Conservation (phyloP, 1,140 invertebrate genomes). For the Leptonema lineaticorne region DNA sequence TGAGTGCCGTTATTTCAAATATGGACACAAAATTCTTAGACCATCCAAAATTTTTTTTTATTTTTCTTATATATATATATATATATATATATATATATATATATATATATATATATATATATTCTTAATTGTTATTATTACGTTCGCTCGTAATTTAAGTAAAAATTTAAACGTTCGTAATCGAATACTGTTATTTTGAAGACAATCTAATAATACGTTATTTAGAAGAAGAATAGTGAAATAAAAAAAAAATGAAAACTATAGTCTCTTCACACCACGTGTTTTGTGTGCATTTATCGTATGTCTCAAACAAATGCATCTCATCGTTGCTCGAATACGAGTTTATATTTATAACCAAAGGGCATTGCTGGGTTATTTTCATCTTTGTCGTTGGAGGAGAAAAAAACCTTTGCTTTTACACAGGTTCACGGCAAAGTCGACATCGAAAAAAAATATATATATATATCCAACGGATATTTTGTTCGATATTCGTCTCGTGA, state of each 20-base stretch:
- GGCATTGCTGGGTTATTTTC: conserved; percentile 17
- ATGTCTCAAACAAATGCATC: conserved; percentile 8
- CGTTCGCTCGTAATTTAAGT: no score
- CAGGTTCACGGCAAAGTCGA: not conserved
- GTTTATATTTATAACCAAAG: conserved; percentile 16
- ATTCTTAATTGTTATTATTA: no score
- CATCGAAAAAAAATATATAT: not conserved
- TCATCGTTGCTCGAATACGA: not conserved
- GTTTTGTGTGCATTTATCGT: not conserved
- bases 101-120: no score
- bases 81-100: no score
- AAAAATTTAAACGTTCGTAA: no score
- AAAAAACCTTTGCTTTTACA: conserved; percentile 1
- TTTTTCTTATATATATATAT: no score
- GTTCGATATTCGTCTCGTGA: no score
- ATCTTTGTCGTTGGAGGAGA: not conserved
- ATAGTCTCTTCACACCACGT: not conserved
- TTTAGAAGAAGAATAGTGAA: no score
- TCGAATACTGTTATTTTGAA: no score
- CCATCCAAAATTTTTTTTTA: not conserved
- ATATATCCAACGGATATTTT: not conserved
- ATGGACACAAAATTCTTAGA: not conserved
- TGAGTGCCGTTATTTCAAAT: not conserved
- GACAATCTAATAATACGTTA: no score
- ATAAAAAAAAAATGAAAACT: no score